Base-by-base conservation (phyloP, 1,140 invertebrate genomes). In the Lanistes nyassanus region DNA sequence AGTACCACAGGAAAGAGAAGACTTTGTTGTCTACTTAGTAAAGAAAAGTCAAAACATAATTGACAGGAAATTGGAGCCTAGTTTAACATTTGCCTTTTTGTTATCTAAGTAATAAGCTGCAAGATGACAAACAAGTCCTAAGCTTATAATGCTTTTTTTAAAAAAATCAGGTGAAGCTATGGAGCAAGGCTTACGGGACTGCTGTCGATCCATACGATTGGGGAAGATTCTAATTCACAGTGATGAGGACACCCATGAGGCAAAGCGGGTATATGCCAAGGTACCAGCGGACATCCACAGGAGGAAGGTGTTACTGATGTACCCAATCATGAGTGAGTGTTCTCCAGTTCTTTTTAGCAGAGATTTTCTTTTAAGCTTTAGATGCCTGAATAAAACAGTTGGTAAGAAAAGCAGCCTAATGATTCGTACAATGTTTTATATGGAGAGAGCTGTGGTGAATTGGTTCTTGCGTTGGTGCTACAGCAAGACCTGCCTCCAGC, bases 171-270 rank as follows among this genome's bases (percentile, higher is more conserved):
- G 98, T 64, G 98, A 99, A 89, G 97, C 97, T 29, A 99, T 99
- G 98, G 98, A 99, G 65, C 89, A 95, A 92, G 97, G 97, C 31
- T 90, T 99, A 26, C 90, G 98, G 66, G 97, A 99, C 87, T 99
- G 98, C 89, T 99, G 98, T 90, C 93, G 98, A 9, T 98, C 97
- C 13, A 99, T 99, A 83, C 91, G 90, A 76, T 99, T 99, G 80
- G 98, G 97, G 36, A 99, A 99, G 80, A 99, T 99, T 83, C 89
- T 99, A 68, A 95, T 99, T n/a, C 96, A 98, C 58, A 97, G 94
- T 84, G 96, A 99, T 91, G 93, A 94, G 53, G 97, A 98, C 81
- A 98, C 96, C 0, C 97, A 99, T 81, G 96, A 98, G 89, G 97
- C 98, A 16, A 94, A 93, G 88, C 97, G 99, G 29, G 96, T 99